Conservation (phyloP, 2,888 invertebrate genomes). For the Cremastinae sp. region DNA sequence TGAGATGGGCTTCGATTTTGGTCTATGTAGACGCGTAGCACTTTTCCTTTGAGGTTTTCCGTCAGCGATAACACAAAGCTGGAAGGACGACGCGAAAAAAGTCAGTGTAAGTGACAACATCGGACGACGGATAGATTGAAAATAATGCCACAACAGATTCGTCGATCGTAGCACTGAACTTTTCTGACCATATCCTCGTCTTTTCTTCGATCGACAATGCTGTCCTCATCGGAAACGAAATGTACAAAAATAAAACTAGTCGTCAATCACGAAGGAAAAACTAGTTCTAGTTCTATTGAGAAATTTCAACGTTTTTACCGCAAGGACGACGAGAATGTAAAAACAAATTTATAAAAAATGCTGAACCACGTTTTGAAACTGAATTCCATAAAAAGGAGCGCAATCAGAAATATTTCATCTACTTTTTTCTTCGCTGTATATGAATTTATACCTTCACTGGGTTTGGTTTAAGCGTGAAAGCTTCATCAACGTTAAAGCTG, state of each 20-base stretch:
- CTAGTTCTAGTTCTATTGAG: too few species aligned
- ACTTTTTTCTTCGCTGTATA: neutral
- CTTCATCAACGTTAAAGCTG: constrained; percentile 19
- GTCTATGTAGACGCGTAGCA: constrained; percentile 15
- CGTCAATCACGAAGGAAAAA: too few species aligned
- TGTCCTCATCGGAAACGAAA: constrained; percentile 7
- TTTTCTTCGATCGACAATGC: constrained; percentile 14
- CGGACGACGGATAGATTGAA: constrained; percentile 67
- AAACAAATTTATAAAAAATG: neutral
- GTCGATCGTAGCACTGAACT: constrained; percentile 12
- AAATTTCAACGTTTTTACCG: too few species aligned
- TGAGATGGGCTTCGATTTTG: constrained; percentile 9
- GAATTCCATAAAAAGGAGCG: neutral
- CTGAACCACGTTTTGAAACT: neutral
- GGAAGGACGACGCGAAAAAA: constrained; percentile 54
- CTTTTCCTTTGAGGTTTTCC: constrained; percentile 51
- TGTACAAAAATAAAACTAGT: neutral
- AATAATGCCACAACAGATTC: constrained; percentile 62
- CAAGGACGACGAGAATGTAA: too few species aligned
- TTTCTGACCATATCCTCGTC: constrained; percentile 27
- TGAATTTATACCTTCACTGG: too few species aligned
- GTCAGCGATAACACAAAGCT: constrained; percentile 52
- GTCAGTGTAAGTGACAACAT: constrained; percentile 9
- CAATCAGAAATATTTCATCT: neutral
- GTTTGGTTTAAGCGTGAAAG: constrained; percentile 4